These are phyloP conservation scores for Willowsia nigromaculata DNA, from an alignment of 2,888 invertebrate species.

Conservation along the genomic window DNA sequence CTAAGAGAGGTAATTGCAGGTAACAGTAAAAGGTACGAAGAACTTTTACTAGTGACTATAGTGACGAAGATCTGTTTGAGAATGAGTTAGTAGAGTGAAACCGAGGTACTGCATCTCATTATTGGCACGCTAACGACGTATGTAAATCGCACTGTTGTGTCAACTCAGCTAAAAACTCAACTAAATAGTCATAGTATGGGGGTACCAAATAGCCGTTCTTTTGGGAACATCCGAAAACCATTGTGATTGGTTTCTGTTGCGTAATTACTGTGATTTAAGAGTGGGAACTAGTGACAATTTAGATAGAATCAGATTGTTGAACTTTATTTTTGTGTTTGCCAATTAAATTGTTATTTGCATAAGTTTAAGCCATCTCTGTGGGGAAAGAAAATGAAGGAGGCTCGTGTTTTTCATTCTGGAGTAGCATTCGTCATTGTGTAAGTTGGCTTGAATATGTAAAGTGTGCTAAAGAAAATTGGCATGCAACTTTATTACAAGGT, in stretches of 20 bases:
- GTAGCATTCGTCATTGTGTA: background rate
- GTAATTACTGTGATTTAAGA: no score
- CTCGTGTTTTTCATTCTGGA: background rate
- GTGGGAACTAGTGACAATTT: no score
- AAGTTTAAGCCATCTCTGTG: background rate
- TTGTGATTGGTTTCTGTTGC: no score
- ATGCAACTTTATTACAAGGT: no score
- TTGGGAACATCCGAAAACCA: no score
- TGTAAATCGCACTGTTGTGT: background rate
- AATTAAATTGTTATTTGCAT: background rate
- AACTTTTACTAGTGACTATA: constrained; percentile 5
- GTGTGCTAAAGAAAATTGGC: background rate
- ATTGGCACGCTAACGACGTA: constrained; percentile 10
- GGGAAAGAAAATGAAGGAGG: background rate
- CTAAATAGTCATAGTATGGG: background rate
- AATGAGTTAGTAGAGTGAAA: background rate
- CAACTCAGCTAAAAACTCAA: background rate
- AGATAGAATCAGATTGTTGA: no score
- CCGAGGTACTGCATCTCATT: background rate
- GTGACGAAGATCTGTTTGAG: background rate
- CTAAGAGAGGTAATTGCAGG: constrained; percentile 21
- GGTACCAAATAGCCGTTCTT: no score
- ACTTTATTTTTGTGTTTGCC: background rate
- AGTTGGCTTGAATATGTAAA: background rate
- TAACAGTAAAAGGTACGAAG: constrained; percentile 63